Conservation (phyloP, 2,113 vertebrate species). For the Accipiter virgatus region DNA sequence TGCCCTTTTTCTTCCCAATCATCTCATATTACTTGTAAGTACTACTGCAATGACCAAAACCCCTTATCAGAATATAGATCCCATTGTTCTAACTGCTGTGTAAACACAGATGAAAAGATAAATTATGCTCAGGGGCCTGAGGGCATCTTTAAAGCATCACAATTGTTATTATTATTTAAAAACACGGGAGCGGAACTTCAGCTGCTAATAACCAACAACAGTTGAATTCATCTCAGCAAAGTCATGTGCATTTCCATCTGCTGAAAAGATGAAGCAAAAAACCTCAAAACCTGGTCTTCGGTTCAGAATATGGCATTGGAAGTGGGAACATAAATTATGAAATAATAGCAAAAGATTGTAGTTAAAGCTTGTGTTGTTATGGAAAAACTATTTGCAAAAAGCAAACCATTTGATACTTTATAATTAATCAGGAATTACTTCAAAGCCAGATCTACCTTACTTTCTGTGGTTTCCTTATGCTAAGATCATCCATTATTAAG, state of each 20-base stretch:
- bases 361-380: not conserved
- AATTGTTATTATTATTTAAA: not conserved
- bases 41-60: not conserved
- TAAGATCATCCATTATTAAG: not conserved
- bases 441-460: not conserved
- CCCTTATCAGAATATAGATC: not conserved
- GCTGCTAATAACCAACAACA: not conserved
- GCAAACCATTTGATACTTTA: not conserved
- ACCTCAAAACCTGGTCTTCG: not conserved
- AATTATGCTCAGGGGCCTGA: not conserved
- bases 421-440: not conserved
- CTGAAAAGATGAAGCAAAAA: not conserved
- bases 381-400: not conserved
- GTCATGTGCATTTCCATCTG: not conserved
- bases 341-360: not conserved
- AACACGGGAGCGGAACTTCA: not conserved
- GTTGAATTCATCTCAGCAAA: not conserved
- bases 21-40: not conserved
- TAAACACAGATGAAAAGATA: constrained; percentile 15
- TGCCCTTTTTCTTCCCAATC: not conserved
- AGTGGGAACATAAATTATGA: not conserved
- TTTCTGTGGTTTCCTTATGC: not conserved
- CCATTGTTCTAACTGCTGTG: not conserved
- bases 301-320: not conserved
- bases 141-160: not conserved